Conservation (phyloP, 2,888 invertebrate species). For the Melieria picta region DNA sequence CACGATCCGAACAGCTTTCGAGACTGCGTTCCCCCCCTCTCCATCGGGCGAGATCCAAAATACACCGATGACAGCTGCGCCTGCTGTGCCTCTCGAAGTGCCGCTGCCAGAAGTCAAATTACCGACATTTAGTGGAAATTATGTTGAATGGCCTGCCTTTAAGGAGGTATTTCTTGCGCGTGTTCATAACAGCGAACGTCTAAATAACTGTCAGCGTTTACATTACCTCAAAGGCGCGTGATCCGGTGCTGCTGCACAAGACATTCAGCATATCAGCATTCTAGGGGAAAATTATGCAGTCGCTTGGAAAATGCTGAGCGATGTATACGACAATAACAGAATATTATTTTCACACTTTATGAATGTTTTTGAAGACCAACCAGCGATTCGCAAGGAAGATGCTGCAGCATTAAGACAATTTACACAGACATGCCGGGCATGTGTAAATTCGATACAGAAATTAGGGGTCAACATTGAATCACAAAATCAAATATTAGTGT, state of each 20-base stretch:
- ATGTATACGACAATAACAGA: no score
- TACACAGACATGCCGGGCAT: conserved; percentile 31
- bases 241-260: conserved; percentile 23
- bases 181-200: conserved; percentile 10
- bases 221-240: conserved; percentile 29
- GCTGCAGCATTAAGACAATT: no score
- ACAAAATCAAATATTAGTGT: conserved; percentile 29
- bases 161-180: conserved; percentile 20
- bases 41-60: neutral
- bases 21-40: neutral
- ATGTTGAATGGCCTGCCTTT: conserved; percentile 28
- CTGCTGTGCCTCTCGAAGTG: neutral
- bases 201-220: conserved; percentile 23
- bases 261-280: conserved; percentile 26
- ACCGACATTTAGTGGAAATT: conserved; percentile 22
- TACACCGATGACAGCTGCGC: neutral
- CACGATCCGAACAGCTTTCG: neutral
- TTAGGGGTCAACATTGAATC: conserved; percentile 16
- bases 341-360: no score
- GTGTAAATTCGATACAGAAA: conserved; percentile 20
- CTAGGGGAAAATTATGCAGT: conserved; percentile 26
- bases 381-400: no score
- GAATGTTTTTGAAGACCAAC: no score
- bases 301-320: no score
- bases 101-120: conserved; percentile 29